These are phyloP conservation scores for Yoshiicerus persimilis DNA, from an alignment of 1,140 invertebrate species.

Conservation along the genomic window DNA sequence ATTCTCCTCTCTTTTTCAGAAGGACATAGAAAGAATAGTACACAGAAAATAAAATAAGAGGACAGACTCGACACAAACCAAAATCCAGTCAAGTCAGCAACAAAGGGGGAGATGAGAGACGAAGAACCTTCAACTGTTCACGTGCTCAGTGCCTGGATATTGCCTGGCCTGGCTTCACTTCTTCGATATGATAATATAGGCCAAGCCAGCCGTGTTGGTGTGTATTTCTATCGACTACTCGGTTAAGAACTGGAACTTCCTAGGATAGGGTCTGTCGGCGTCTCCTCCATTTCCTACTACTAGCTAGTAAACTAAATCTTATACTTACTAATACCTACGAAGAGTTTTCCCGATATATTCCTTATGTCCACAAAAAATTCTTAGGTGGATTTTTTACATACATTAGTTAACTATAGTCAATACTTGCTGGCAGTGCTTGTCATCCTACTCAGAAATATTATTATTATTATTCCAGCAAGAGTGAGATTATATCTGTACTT, in stretches of 20 bases:
- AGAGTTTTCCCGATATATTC: too few species aligned
- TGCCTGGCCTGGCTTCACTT: background rate
- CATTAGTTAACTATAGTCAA: too few species aligned
- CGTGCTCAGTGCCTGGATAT: background rate
- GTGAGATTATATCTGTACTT: background rate
- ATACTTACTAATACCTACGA: too few species aligned
- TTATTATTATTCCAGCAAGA: background rate
- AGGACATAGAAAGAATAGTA: background rate
- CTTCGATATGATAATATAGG: background rate
- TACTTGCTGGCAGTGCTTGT: too few species aligned
- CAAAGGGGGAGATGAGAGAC: background rate
- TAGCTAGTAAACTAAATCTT: background rate
- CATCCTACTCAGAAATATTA: background rate
- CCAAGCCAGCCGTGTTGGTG: background rate
- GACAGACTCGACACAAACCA: background rate
- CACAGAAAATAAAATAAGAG: background rate
- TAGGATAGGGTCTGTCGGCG: background rate
- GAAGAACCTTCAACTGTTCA: conserved; percentile 1
- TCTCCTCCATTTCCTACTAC: background rate
- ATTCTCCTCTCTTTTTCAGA: background rate
- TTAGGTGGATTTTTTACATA: too few species aligned
- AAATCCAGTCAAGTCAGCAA: background rate
- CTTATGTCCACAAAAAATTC: too few species aligned
- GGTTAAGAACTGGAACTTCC: background rate
- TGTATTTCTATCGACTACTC: background rate